These are phyloP conservation scores for Cinara cedri DNA, from an alignment of 2,888 invertebrate species.

Conservation along the genomic window DNA sequence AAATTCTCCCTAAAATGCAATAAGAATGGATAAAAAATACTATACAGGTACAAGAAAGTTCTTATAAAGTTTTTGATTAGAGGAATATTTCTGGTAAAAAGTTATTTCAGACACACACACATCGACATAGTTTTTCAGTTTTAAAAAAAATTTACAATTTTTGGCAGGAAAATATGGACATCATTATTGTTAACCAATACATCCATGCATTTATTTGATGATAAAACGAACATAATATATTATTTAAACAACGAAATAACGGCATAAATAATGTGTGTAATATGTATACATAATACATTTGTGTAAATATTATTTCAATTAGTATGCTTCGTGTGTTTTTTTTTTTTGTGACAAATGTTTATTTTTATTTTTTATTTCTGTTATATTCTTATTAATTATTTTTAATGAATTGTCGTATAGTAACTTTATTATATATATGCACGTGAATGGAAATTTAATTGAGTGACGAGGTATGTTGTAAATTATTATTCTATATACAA, in stretches of 20 bases:
- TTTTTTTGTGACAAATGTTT: conserved; percentile 11
- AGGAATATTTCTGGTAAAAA: too few relatives aligned
- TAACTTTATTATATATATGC: neutral
- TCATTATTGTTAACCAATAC: too few relatives aligned
- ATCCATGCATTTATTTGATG: too few relatives aligned
- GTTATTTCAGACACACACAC: too few relatives aligned
- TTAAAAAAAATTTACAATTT: too few relatives aligned
- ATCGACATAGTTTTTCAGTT: too few relatives aligned
- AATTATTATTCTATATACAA: neutral
- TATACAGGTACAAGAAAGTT: too few relatives aligned
- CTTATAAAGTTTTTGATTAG: too few relatives aligned
- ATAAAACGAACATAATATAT: neutral
- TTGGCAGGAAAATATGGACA: too few relatives aligned
- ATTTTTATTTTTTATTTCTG: conserved; percentile 24
- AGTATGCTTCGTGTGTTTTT: neutral
- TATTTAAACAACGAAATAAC: neutral
- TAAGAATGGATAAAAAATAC: too few relatives aligned
- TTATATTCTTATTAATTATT: neutral
- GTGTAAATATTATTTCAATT: conserved; percentile 46
- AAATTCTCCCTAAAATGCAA: too few relatives aligned
- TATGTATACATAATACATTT: conserved; percentile 12
- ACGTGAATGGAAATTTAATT: conserved; percentile 19
- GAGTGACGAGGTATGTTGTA: conserved; percentile 20
- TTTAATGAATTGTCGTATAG: neutral
- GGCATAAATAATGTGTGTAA: neutral